Percentiles rank a stretch among this genome's conserved stretches.
Conservation (phyloP, 2,113 vertebrate genomes). For the Cyanoderma ruficeps region DNA sequence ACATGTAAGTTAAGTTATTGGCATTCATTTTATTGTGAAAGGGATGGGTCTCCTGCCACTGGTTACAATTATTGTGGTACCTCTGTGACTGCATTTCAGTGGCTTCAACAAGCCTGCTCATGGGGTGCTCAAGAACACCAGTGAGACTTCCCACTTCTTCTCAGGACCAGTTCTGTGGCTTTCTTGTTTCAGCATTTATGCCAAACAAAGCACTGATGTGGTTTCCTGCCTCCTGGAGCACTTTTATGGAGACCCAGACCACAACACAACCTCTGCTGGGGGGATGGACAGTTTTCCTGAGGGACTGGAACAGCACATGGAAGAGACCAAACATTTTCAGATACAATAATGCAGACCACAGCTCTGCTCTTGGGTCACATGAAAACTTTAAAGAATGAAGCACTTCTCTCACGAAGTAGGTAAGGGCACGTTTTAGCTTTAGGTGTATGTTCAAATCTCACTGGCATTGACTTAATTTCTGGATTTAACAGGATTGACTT, state of each 20-base stretch:
- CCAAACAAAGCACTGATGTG: background rate
- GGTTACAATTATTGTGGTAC: background rate
- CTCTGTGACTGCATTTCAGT: background rate
- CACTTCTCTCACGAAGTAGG: background rate
- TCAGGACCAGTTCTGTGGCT: background rate
- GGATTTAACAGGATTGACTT: background rate
- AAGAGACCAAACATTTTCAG: background rate
- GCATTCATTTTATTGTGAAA: background rate
- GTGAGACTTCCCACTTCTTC: background rate
- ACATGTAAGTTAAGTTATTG: background rate
- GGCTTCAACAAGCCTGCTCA: background rate
- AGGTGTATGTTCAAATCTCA: background rate
- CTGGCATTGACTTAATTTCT: background rate
- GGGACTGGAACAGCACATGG: background rate
- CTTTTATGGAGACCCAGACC: background rate
- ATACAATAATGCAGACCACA: background rate
- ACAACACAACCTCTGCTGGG: background rate
- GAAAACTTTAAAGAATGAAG: background rate
- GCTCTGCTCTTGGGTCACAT: background rate
- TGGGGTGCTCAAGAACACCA: background rate
- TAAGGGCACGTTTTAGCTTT: background rate
- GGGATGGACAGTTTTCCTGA: background rate
- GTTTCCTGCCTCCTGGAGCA: background rate
- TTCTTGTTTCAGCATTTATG: background rate
- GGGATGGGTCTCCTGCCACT: accelerated